Evolutionary conservation across 2,797 vertebrate species (phyloP), one percentile per base, ranked within the genome.

Genomic region (Garrulus glandarius): DNA sequence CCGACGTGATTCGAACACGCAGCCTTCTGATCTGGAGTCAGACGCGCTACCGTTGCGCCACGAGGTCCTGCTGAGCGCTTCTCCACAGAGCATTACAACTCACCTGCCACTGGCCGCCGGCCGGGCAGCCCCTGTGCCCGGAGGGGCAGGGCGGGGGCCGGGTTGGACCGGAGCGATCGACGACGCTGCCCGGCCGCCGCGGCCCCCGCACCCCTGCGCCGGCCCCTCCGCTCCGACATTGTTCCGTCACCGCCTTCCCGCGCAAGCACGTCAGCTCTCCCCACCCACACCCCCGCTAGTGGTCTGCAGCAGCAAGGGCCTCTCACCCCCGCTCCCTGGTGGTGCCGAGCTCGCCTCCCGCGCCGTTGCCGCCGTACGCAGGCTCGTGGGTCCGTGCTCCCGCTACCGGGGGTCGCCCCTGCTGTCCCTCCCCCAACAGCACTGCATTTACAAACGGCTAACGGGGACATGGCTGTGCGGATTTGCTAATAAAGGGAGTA

Each of bases 1-100:
- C 98, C 98, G 98, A 98, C 98, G 98, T 98, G 98, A 98, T 98
- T 98, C 98, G 98, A 98, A 98, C 98, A 98, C 98, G 98, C 98
- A 98, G 97, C 98, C 98, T 98, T 98, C 98, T 94, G 69, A 94
- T 95, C 92, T 95, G 97, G 96, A 97, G 95, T 96, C 96, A 95
- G 97, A 97, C 96, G 95, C 96, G 95, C 96, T 95, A 93, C 93
- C 93, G 93, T 95, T 97, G 97, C 98, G 98, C 98, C 98, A 98
- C 98, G 98, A 98, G 98, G 98, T 98, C 98, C 46, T 97, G 82
- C 22, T 88, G 1, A 0, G 2, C 0, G 0, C 0, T 0, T 0
- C 0, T 0, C 0, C 0, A 1, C 70, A 2, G 8, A 2, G 6
- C 1, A 0, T 34, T 37, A 86, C 1, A 92, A 59, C 44, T 32